These are phyloP conservation scores for Diplolepis rosae DNA, from an alignment of 2,888 invertebrate genomes.

Conservation along the genomic window DNA sequence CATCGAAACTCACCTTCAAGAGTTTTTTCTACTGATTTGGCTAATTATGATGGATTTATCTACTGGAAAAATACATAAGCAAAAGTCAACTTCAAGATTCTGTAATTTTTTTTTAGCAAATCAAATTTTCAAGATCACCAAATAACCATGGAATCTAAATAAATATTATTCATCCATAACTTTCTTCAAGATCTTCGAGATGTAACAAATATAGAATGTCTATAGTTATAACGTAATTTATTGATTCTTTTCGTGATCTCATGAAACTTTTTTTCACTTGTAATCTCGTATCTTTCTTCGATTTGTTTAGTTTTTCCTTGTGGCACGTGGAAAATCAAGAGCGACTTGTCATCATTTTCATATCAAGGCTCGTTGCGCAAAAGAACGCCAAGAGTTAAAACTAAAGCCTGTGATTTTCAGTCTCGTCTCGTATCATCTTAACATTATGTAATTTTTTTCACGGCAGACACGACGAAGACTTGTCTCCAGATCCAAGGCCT, in stretches of 20 bases:
- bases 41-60: no score
- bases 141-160: no score
- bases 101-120: no score
- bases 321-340: neutral
- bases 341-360: neutral
- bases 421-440: constrained; percentile 13
- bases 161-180: no score
- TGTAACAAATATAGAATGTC: no score
- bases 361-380: neutral
- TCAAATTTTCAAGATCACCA: no score
- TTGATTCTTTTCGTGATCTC: neutral
- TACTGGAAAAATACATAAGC: no score
- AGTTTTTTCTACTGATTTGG: no score
- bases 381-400: neutral
- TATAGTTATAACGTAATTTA: no score
- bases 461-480: constrained; percentile 5
- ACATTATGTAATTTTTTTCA: constrained; percentile 22
- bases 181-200: neutral
- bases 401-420: constrained; percentile 16
- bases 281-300: neutral
- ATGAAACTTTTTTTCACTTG: neutral
- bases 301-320: neutral
- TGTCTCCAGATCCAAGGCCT: constrained; percentile 17
- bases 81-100: no score
- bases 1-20: no score